A percentile compares a stretch with the other conserved stretches of the same genome.
Evolutionary conservation across 2,888 invertebrate species (phyloP).

Genomic region (Nephrocerus scutellatus): DNA sequence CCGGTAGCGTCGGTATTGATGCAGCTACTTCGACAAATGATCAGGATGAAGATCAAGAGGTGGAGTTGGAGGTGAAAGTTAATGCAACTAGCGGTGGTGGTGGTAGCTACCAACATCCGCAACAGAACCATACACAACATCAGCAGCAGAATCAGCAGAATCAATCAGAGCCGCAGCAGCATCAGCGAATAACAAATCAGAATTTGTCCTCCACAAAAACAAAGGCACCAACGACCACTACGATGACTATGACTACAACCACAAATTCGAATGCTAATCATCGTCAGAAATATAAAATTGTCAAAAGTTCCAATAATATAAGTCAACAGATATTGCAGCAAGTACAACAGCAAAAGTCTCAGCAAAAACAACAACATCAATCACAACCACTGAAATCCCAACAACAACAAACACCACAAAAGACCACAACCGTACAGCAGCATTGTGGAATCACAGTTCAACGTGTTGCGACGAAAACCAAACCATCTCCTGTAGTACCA

Average conservation of each 20-base stretch:
- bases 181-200: conserved; percentile 3
- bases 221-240: background rate
- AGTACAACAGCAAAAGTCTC: conserved; percentile 21
- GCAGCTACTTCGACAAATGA: conserved; percentile 32
- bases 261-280: conserved; percentile 4
- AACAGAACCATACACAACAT: background rate
- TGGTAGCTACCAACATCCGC: too few relatives aligned
- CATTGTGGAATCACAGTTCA: conserved; percentile 31
- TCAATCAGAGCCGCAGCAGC: too few relatives aligned
- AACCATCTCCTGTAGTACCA: conserved; percentile 10
- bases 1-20: conserved; percentile 23
- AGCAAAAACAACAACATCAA: conserved; percentile 12
- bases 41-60: conserved; percentile 24
- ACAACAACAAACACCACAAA: conserved; percentile 22
- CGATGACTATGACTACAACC: background rate
- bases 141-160: conserved; percentile 9
- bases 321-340: conserved; percentile 31
- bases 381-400: background rate
- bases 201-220: too few relatives aligned
- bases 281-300: conserved; percentile 28
- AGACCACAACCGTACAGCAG: conserved; percentile 20
- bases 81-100: too few relatives aligned
- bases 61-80: too few relatives aligned
- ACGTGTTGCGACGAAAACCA: conserved; percentile 31
- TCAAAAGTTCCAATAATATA: conserved; percentile 27